phyloP scores from a whole-genome alignment of 2,888 invertebrate species.

The Napeogenes sylphis region DNA sequence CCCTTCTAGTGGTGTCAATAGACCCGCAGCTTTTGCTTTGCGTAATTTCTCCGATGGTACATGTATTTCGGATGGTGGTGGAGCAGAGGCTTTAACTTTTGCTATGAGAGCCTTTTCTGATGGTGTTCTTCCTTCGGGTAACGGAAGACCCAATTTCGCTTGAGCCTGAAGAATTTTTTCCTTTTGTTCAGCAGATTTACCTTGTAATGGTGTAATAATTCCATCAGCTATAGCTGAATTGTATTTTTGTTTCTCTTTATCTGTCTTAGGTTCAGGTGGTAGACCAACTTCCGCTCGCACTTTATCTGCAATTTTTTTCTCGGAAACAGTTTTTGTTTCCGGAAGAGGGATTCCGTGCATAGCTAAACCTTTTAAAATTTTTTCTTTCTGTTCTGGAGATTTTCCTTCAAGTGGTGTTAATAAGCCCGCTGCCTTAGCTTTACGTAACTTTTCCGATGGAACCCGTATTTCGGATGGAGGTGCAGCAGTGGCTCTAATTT shows the following conservation, averaged over 20 bases:
- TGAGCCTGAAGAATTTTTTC: conserved; percentile 29
- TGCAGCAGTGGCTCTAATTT: conserved; percentile 1
- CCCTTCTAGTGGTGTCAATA: too few relatives aligned
- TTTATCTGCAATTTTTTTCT: conserved; percentile 23
- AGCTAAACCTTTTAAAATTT: conserved; percentile 27
- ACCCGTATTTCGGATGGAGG: not conserved
- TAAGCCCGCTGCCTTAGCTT: conserved; percentile 7
- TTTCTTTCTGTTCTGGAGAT: conserved; percentile 30
- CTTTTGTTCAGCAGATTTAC: conserved; percentile 31
- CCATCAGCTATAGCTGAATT: conserved; percentile 37
- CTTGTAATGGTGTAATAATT: conserved; percentile 36
- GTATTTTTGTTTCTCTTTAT: conserved; percentile 33
- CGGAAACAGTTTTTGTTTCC: conserved; percentile 27
- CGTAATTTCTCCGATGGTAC: conserved; percentile 30
- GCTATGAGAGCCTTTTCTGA: conserved; percentile 31
- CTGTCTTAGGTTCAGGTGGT: conserved; percentile 30
- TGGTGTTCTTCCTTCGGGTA: conserved; percentile 30
- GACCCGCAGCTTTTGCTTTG: conserved; percentile 30
- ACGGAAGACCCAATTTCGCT: conserved; percentile 28
- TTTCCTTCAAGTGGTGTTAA: conserved; percentile 29
- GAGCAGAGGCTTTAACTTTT: conserved; percentile 18
- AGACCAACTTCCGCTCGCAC: conserved; percentile 24
- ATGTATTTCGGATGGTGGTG: conserved; percentile 19
- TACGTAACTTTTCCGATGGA: not conserved
- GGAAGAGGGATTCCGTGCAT: conserved; percentile 28